These are phyloP conservation scores for Chrysolophus pictus DNA, from an alignment of 2,797 vertebrate species.

Conservation along the genomic window DNA sequence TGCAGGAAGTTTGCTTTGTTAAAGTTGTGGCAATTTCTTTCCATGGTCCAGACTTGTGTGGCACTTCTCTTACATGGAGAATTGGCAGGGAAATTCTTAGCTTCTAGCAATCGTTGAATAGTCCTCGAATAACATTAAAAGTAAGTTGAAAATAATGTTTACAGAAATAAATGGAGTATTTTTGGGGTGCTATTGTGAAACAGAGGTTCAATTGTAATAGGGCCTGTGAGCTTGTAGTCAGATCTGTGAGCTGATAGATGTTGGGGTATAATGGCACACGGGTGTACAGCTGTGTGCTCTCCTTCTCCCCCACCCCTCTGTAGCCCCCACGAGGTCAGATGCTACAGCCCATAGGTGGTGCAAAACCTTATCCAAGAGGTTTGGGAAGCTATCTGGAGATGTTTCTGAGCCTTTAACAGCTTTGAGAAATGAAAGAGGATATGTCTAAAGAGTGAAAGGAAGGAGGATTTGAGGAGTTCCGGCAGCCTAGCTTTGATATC, in stretches of 20 bases:
- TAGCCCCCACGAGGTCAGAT: too few relatives aligned
- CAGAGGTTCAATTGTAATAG: background rate
- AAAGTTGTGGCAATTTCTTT: background rate
- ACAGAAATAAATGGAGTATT: too few relatives aligned
- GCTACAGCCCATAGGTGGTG: background rate
- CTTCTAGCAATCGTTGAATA: background rate
- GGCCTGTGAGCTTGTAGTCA: background rate
- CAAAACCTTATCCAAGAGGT: accelerated
- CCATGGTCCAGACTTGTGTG: background rate
- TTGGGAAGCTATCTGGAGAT: background rate
- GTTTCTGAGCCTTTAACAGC: background rate
- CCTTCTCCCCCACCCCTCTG: background rate
- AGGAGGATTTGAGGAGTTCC: background rate
- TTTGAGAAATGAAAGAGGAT: too few relatives aligned
- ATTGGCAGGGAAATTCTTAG: background rate
- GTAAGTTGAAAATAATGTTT: background rate
- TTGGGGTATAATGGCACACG: accelerated
- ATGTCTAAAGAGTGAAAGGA: too few relatives aligned
- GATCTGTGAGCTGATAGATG: background rate
- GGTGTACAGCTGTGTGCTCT: background rate
- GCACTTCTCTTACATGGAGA: background rate
- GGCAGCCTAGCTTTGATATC: background rate
- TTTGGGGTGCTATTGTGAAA: background rate
- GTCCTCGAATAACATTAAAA: background rate
- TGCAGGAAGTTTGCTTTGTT: background rate